These are phyloP conservation scores for Thunnus thynnus DNA, from an alignment of 2,113 vertebrate genomes.

Conservation along the genomic window DNA sequence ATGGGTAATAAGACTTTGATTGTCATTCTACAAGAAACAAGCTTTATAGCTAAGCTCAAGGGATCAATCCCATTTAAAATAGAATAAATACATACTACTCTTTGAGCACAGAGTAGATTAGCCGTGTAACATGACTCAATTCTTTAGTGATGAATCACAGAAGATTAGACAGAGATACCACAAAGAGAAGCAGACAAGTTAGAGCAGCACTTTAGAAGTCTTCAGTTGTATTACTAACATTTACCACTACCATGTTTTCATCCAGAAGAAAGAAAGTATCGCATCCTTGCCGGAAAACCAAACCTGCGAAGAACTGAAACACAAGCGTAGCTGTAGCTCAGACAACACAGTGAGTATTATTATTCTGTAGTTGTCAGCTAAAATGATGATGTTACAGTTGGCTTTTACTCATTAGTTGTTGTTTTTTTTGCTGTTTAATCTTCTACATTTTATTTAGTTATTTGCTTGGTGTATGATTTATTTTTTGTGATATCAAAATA, in stretches of 20 bases:
- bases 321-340: constrained; percentile 11
- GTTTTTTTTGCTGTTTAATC: neutral
- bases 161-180: neutral
- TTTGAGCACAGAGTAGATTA: neutral
- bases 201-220: neutral
- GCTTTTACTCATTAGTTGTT: neutral
- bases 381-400: neutral
- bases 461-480: neutral
- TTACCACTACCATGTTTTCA: constrained; percentile 16
- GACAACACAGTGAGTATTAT: constrained; percentile 48
- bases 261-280: constrained; percentile 45
- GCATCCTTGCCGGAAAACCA: constrained; percentile 5
- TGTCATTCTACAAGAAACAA: neutral
- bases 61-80: neutral
- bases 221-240: neutral
- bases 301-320: constrained; percentile 29
- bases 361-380: neutral
- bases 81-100: too few relatives aligned
- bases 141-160: neutral
- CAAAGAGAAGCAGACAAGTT: constrained; percentile 19
- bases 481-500: neutral
- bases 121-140: neutral
- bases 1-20: neutral
- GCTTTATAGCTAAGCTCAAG: neutral
- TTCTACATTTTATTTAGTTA: neutral